phyloP scores from a whole-genome alignment of 1,140 invertebrate genomes.

The Anoplolepis gracilipes region DNA sequence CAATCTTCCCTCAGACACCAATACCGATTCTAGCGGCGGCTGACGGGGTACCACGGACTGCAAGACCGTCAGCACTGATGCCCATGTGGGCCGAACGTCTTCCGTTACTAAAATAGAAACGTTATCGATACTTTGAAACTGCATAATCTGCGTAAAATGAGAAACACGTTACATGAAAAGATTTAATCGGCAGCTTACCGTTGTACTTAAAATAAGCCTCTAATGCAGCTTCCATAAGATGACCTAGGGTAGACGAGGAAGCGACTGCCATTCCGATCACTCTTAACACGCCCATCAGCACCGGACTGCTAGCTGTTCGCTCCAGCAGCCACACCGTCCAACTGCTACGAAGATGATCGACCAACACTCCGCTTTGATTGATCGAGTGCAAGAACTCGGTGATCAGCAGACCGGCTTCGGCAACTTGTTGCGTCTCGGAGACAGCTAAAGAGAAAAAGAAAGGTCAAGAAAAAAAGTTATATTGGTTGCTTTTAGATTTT shows the following conservation, averaged over 20 bases:
- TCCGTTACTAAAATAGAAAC: constrained; percentile 77
- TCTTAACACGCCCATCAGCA: constrained; percentile 84
- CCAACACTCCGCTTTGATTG: constrained; percentile 82
- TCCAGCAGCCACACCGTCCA: constrained; percentile 83
- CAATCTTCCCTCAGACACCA: constrained; percentile 84
- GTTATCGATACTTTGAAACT: neutral
- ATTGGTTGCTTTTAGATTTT: neutral
- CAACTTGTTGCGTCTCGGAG: constrained; percentile 85
- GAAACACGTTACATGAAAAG: neutral
- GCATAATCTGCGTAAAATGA: neutral
- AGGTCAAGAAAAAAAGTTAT: constrained; percentile 43
- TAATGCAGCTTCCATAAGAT: constrained; percentile 85
- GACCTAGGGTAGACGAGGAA: constrained; percentile 83
- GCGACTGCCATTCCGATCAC: constrained; percentile 83
- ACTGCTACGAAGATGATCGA: constrained; percentile 81
- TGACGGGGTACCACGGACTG: constrained; percentile 84
- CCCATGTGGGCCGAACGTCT: constrained; percentile 82
- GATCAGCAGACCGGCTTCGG: constrained; percentile 85
- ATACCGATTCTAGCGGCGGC: constrained; percentile 82
- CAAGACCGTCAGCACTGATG: constrained; percentile 80
- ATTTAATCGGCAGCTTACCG: constrained; percentile 72
- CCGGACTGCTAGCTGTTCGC: constrained; percentile 84
- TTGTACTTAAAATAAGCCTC: constrained; percentile 85
- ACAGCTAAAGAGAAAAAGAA: constrained; percentile 80
- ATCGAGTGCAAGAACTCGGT: constrained; percentile 85